Conservation (phyloP, 2,888 invertebrate species). For the Cosmia trapezina region DNA sequence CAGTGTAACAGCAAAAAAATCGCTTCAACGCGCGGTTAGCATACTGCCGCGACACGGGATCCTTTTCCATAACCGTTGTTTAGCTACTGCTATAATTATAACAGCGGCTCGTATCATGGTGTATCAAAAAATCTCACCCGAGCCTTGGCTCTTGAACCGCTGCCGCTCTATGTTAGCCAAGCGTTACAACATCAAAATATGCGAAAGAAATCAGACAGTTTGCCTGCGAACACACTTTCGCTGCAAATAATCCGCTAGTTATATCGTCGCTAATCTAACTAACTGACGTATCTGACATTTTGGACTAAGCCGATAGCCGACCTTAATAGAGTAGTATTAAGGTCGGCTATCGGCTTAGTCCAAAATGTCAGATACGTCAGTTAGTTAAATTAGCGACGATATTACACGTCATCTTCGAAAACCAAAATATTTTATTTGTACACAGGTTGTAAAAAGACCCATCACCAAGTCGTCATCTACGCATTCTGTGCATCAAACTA, state of each 20-base stretch:
- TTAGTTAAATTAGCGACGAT: too few relatives aligned
- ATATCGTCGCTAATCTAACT: too few relatives aligned
- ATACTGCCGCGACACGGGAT: not conserved
- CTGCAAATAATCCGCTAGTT: constrained; percentile 13
- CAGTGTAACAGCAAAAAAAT: not conserved
- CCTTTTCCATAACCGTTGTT: not conserved
- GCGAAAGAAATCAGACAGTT: not conserved
- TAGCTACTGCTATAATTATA: not conserved
- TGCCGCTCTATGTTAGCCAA: not conserved
- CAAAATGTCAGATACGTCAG: too few relatives aligned
- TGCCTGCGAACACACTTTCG: not conserved
- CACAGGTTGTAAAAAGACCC: too few relatives aligned
- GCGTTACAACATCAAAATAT: not conserved
- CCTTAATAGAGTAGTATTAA: too few relatives aligned
- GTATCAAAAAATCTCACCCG: not conserved
- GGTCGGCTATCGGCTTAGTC: too few relatives aligned
- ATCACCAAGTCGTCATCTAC: too few relatives aligned
- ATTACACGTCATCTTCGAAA: constrained; percentile 3
- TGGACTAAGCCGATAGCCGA: too few relatives aligned
- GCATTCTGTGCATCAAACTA: too few relatives aligned
- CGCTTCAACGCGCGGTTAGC: not conserved
- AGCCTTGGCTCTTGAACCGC: not conserved
- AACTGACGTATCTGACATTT: too few relatives aligned
- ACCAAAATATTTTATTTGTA: not conserved
- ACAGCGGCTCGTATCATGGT: not conserved